Base-by-base conservation (phyloP, 2,888 invertebrate genomes). In the Rhagonycha fulva region DNA sequence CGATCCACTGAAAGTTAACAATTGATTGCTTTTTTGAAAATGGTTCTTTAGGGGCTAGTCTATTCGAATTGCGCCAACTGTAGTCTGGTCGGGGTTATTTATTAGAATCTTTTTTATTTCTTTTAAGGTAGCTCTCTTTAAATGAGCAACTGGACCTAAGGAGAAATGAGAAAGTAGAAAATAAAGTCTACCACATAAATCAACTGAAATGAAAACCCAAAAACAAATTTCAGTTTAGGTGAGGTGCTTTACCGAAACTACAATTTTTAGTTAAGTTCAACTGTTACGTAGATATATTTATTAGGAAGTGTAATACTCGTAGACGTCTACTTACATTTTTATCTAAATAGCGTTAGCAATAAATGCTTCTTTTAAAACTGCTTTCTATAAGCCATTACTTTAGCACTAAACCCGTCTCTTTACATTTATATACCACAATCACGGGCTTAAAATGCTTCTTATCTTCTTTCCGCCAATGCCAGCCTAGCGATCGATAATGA, bases 361-460 rank as follows among this genome's bases (percentile, higher is more conserved):
- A 76, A 76, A 76, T 76, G 76, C 68, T 68, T 74, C 71, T 71
- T 76, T 76, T 76, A 76, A 76, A 76, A 74, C 74, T 68, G 76
- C 74, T 76, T 74, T 71, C 76, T 74, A 76, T 76, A 76, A 73
- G 76, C 76, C 76, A 74, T 76, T 76, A 76, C 76, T 76, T 74
- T 76, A 74, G 77, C 75, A 75, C 74, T 77, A 74, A 77, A 77
- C 74, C 74, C 77, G 77, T 77, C 77, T 77, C 74, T 77, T 75
- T 75, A 77, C 74, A 77, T 75, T 77, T 75, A 76, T 76, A 76
- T 74, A 74, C 74, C 77, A 77, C 77, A 77, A 77, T 75, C 75
- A 75, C 74, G 74, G 72, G 77, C 74, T 77, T 74, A 75, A 77
- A 77, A 77, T 75, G 77, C 77, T 74, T 72, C 77, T 77, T 77